These are phyloP conservation scores for Sipha maydis DNA, from an alignment of 2,888 invertebrate genomes.

Conservation along the genomic window DNA sequence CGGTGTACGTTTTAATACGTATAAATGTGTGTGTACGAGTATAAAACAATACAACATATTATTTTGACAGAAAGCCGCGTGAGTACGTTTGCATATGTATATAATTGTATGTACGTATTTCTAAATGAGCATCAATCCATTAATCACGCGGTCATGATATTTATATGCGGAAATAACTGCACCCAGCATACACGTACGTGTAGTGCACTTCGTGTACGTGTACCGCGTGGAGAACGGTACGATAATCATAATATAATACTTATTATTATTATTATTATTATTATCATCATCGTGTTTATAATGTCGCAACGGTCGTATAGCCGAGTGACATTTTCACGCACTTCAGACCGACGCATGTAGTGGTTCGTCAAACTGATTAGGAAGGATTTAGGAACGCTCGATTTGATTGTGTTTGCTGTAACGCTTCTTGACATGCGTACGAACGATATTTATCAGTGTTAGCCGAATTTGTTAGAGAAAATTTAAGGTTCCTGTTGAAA, in stretches of 20 bases:
- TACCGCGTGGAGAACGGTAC: not conserved
- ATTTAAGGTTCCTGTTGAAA: no score
- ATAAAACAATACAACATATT: constrained; percentile 27
- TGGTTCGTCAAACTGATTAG: no score
- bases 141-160: not conserved
- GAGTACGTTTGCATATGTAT: not conserved
- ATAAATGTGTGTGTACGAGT: not conserved
- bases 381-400: no score
- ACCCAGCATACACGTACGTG: not conserved
- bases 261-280: not conserved
- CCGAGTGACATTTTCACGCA: no score
- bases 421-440: not conserved
- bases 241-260: not conserved
- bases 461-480: no score
- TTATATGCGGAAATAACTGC: constrained; percentile 1
- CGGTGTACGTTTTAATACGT: constrained; percentile 16
- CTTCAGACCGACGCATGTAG: no score
- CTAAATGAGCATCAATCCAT: constrained; percentile 10
- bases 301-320: not conserved
- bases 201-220: not conserved
- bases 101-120: not conserved
- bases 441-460: no score
- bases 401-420: no score
- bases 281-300: no score
- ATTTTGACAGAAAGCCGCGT: constrained; percentile 28